Evolutionary conservation across 92 coral and sea anemone genomes (phyloP).

Genomic region (Meandrina meandrites): DNA sequence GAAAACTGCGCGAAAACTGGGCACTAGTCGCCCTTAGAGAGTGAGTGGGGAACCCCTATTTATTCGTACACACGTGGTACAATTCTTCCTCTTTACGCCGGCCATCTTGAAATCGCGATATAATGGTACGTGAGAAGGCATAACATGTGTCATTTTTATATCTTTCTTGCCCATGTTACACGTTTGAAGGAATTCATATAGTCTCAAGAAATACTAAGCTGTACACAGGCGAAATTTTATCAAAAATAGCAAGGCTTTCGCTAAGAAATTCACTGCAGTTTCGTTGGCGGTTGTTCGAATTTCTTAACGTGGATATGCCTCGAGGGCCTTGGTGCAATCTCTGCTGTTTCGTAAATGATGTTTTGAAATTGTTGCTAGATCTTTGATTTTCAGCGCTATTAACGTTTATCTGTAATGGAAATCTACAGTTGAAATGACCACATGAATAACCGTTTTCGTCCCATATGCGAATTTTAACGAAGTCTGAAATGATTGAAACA

Average conservation of each 20-base stretch:
- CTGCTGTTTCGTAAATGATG: background rate
- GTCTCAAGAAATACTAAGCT: constrained; percentile 12
- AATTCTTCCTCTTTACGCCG: constrained; percentile 68
- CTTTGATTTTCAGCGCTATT: background rate
- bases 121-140: constrained; percentile 61
- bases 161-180: background rate
- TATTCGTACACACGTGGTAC: constrained; percentile 67
- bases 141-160: background rate
- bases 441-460: background rate
- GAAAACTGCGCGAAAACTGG: background rate
- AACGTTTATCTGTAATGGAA: background rate
- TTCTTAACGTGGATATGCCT: background rate
- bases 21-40: constrained; percentile 1
- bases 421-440: background rate
- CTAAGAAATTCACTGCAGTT: background rate
- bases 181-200: background rate
- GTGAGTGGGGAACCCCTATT: constrained; percentile 54
- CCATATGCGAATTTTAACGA: background rate
- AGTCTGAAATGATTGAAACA: background rate
- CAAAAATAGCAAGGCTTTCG: background rate
- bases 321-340: background rate
- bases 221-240: background rate
- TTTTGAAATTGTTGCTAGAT: background rate
- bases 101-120: constrained; percentile 77
- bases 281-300: background rate